Evolutionary conservation across 2,113 vertebrate genomes (phyloP).

Genomic region (Chaetops frenatus): DNA sequence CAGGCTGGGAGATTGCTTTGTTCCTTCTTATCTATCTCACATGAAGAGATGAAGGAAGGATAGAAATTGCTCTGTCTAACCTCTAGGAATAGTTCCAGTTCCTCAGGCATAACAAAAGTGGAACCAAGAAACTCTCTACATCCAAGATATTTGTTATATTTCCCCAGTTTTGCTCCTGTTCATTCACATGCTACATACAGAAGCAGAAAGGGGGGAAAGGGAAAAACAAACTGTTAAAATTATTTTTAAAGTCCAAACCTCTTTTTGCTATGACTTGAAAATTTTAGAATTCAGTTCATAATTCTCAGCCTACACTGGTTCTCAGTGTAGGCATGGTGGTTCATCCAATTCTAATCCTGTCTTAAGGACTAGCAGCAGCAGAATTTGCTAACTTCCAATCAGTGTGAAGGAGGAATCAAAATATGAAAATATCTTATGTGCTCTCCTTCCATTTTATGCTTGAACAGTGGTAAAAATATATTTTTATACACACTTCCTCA

Average conservation of each 20-base stretch:
- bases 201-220: fast-evolving
- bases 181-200: background rate
- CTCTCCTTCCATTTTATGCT: background rate
- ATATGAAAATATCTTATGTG: background rate
- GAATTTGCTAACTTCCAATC: background rate
- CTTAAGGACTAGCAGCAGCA: background rate
- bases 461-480: background rate
- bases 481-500: background rate
- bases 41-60: background rate
- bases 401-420: background rate
- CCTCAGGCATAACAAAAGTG: background rate
- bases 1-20: background rate
- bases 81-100: background rate
- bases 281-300: background rate
- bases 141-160: background rate
- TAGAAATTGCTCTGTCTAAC: background rate
- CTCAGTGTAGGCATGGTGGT: background rate
- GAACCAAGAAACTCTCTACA: background rate
- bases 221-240: background rate
- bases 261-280: background rate
- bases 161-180: background rate
- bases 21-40: background rate
- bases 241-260: too few relatives aligned
- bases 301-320: background rate
- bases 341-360: background rate